A percentile compares a stretch with the other conserved stretches of the same genome.
Evolutionary conservation across 2,888 invertebrate genomes (phyloP).

Genomic region (Trissoscelio sp.): DNA sequence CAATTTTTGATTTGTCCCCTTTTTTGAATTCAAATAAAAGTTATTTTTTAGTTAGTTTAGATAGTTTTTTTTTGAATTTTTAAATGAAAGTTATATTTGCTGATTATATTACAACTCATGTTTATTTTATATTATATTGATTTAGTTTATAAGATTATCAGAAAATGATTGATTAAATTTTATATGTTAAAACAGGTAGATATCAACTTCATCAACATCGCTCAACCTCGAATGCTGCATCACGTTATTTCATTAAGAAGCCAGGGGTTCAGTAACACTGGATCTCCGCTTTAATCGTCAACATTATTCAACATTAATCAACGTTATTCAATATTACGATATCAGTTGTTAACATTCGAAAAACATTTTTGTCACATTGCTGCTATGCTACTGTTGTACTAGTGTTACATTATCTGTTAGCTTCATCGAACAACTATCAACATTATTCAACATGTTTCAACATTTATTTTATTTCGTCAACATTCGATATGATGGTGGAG

Average conservation of each 20-base stretch:
- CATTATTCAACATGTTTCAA: conserved; percentile 31
- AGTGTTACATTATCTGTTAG: not conserved
- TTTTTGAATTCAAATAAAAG: not conserved
- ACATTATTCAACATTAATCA: conserved; percentile 22
- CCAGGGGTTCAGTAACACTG: not conserved
- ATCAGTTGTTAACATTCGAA: conserved; percentile 32
- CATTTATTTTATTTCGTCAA: conserved; percentile 25
- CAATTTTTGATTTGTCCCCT: not conserved
- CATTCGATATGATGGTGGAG: conserved; percentile 13
- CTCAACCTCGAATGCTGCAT: not conserved
- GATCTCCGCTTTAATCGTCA: conserved; percentile 3
- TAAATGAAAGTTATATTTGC: no score
- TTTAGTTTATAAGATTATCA: no score
- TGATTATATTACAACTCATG: no score
- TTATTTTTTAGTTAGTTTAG: not conserved
- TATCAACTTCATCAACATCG: conserved; percentile 5
- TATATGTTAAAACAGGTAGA: no score
- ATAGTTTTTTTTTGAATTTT: no score
- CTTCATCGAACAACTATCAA: conserved; percentile 15
- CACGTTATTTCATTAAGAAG: conserved; percentile 2
- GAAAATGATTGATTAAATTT: no score
- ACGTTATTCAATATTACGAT: conserved; percentile 34
- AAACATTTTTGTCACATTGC: conserved; percentile 18
- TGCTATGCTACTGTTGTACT: conserved; percentile 21
- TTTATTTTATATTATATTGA: no score